phyloP scores from a whole-genome alignment of 1,140 invertebrate species.

The Diachasma alloeum region DNA sequence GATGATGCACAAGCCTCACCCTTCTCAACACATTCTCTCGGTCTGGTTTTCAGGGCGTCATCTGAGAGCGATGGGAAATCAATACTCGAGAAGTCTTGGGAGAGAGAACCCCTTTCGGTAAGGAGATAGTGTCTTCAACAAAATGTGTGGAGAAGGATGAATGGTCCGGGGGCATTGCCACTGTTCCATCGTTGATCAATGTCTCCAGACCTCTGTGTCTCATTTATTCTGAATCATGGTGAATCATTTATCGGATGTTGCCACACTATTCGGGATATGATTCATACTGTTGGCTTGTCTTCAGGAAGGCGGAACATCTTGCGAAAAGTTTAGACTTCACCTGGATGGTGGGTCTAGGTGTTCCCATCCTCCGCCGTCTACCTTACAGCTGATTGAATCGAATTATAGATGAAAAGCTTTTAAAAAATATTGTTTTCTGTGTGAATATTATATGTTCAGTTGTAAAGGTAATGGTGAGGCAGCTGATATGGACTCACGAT shows the following conservation, averaged over 20 bases:
- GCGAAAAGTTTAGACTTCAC: too few relatives aligned
- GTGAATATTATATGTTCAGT: too few relatives aligned
- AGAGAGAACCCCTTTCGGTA: background rate
- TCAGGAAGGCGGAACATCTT: background rate
- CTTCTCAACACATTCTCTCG: constrained; percentile 43
- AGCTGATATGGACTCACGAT: too few relatives aligned
- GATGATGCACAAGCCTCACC: background rate
- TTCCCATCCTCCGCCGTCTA: too few relatives aligned
- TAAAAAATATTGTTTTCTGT: too few relatives aligned
- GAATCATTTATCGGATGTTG: background rate
- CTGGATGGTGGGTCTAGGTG: too few relatives aligned
- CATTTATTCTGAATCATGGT: background rate
- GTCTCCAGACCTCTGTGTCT: background rate
- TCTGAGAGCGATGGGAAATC: constrained; percentile 64
- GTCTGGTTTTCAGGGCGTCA: constrained; percentile 42
- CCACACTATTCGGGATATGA: background rate
- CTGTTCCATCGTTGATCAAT: constrained; percentile 7
- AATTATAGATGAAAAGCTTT: too few relatives aligned
- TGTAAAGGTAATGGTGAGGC: too few relatives aligned
- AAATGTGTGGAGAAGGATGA: background rate
- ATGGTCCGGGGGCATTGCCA: background rate
- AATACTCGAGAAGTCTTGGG: constrained; percentile 43
- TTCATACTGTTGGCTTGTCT: background rate
- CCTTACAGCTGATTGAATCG: too few relatives aligned
- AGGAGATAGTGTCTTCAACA: background rate